Evolutionary conservation across 30 jellyfish, hydroid and myxozoan species (phyloP).

Genomic region (Pseudorhiza aurosa): DNA sequence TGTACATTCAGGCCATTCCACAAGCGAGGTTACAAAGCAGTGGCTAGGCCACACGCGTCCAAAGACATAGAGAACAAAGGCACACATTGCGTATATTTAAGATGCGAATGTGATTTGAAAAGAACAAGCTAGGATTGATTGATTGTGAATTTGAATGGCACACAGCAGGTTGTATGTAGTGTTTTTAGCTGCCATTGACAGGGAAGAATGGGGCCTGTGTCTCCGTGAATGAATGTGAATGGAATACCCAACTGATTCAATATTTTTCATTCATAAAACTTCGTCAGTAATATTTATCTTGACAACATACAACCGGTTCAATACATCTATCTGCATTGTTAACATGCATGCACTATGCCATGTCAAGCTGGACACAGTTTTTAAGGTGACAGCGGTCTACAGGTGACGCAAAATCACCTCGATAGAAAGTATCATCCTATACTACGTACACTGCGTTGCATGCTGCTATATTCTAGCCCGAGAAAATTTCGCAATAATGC

Average conservation of each 20-base stretch:
- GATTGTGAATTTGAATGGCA: conserved; percentile 6
- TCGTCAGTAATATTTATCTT: neutral
- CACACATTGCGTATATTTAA: conserved; percentile 20
- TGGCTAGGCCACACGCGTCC: conserved; percentile 6
- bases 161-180: conserved; percentile 37
- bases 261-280: neutral
- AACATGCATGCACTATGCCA: too few species aligned
- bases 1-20: too few species aligned
- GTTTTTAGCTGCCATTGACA: conserved; percentile 42
- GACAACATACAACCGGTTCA: neutral
- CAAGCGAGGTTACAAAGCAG: neutral
- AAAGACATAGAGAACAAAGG: conserved; percentile 13
- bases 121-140: conserved; percentile 12
- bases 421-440: too few species aligned
- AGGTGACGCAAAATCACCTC: too few species aligned
- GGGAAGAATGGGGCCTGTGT: conserved; percentile 1
- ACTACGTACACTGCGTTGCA: too few species aligned
- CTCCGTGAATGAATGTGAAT: neutral
- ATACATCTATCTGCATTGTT: too few species aligned
- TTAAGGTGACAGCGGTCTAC: too few species aligned
- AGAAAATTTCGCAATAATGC: too few species aligned
- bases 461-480: too few species aligned
- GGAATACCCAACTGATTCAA: neutral
- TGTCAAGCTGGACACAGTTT: too few species aligned
- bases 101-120: neutral